Percentiles rank a stretch among this genome's conserved stretches.
Evolutionary conservation across 1,140 invertebrate species (phyloP).

Genomic region (Eupeodes corollae): DNA sequence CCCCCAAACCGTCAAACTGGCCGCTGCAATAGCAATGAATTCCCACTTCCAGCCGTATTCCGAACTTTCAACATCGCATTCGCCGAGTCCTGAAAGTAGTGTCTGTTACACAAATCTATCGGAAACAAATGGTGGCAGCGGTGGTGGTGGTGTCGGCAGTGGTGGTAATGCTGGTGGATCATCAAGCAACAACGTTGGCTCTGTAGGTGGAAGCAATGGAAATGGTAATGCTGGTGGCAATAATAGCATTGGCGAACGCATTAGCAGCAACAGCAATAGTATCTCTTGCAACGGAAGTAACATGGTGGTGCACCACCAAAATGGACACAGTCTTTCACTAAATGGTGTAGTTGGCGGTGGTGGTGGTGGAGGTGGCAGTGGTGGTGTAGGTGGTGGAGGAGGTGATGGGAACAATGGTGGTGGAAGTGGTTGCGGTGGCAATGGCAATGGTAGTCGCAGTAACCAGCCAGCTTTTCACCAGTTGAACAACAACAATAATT

Average conservation of each 20-base stretch:
- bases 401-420: too few species aligned
- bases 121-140: constrained; percentile 6
- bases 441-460: too few species aligned
- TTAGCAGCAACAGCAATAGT: too few species aligned
- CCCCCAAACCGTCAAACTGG: constrained; percentile 42
- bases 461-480: constrained; percentile 9
- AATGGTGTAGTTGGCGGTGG: too few species aligned
- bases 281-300: neutral
- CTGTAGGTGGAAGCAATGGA: neutral
- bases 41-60: constrained; percentile 53
- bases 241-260: neutral
- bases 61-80: constrained; percentile 50
- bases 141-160: neutral
- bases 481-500: constrained; percentile 40
- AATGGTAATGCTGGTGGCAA: neutral
- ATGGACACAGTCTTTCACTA: constrained; percentile 3
- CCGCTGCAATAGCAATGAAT: constrained; percentile 52
- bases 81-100: constrained; percentile 46
- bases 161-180: too few species aligned
- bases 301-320: constrained; percentile 5
- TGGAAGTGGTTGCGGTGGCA: too few species aligned
- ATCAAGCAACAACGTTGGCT: neutral
- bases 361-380: neutral
- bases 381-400: neutral
- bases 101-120: constrained; percentile 17